Conservation (phyloP, 2,113 vertebrate species). For the Bagarius yarrelli region DNA sequence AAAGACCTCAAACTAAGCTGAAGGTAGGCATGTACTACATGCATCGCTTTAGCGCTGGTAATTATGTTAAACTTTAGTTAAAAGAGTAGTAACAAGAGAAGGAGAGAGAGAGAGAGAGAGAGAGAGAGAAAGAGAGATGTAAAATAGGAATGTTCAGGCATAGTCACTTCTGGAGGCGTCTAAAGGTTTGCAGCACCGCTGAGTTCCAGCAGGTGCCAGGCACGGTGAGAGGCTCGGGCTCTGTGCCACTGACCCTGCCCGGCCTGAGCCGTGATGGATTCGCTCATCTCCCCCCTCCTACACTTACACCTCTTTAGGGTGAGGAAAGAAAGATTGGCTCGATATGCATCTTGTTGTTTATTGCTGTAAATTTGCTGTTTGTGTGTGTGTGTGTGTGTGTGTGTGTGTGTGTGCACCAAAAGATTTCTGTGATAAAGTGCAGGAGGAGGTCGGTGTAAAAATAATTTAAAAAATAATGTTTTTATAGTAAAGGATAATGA, state of each 20-base stretch:
- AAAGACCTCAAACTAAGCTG: neutral
- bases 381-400: constrained; percentile 3
- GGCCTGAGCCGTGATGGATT: constrained; percentile 53
- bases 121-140: constrained; percentile 24
- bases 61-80: constrained; percentile 8
- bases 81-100: neutral
- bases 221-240: constrained; percentile 64
- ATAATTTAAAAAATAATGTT: too few species aligned
- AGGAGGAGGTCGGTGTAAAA: neutral
- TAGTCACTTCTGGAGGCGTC: constrained; percentile 66
- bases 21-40: constrained; percentile 5
- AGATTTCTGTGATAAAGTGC: constrained; percentile 1
- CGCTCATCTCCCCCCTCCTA: constrained; percentile 59
- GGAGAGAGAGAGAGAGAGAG: constrained; percentile 38
- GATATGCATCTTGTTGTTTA: constrained; percentile 31
- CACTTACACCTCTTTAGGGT: constrained; percentile 52
- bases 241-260: constrained; percentile 64
- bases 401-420: neutral
- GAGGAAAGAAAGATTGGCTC: constrained; percentile 2
- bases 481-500: too few species aligned
- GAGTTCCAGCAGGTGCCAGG: constrained; percentile 72
- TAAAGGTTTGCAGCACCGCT: constrained; percentile 50
- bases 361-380: constrained; percentile 12
- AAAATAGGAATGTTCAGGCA: constrained; percentile 54
- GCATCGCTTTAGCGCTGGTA: constrained; percentile 23